Conservation (phyloP, 1,140 invertebrate species). For the Micrasema minimum region DNA sequence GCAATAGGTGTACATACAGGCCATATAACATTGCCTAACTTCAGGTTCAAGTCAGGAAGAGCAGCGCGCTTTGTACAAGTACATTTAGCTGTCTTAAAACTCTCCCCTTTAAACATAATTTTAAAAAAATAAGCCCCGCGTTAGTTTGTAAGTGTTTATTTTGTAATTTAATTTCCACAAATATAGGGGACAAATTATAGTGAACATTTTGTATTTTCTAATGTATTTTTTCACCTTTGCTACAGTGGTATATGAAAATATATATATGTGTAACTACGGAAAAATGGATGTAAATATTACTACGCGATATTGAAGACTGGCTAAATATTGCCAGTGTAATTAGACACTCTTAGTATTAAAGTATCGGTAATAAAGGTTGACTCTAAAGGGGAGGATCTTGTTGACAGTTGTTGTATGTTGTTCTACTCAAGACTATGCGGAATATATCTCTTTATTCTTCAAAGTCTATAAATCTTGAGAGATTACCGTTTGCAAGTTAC, state of each 20-base stretch:
- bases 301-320: slow-evolving; percentile 17
- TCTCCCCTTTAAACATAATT: slow-evolving; percentile 6
- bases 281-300: slow-evolving; percentile 17
- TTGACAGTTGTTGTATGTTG: neutral
- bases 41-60: too few species aligned
- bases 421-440: neutral
- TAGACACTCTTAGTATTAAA: slow-evolving; percentile 5
- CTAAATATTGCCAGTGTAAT: slow-evolving; percentile 19
- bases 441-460: too few species aligned
- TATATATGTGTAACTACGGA: slow-evolving; percentile 1
- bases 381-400: neutral
- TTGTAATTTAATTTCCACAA: slow-evolving; percentile 39
- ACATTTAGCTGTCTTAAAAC: too few species aligned
- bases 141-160: slow-evolving; percentile 38
- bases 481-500: too few species aligned
- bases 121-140: slow-evolving; percentile 5
- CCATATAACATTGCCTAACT: too few species aligned
- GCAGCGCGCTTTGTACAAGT: too few species aligned
- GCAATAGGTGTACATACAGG: too few species aligned
- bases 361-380: slow-evolving; percentile 11
- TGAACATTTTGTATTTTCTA: slow-evolving; percentile 38
- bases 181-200: slow-evolving; percentile 26
- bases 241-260: slow-evolving; percentile 33
- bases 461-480: too few species aligned
- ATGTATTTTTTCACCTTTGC: slow-evolving; percentile 44